Evolutionary conservation across 2,113 vertebrate genomes (phyloP).

Genomic region (Pseudopipra pipra): DNA sequence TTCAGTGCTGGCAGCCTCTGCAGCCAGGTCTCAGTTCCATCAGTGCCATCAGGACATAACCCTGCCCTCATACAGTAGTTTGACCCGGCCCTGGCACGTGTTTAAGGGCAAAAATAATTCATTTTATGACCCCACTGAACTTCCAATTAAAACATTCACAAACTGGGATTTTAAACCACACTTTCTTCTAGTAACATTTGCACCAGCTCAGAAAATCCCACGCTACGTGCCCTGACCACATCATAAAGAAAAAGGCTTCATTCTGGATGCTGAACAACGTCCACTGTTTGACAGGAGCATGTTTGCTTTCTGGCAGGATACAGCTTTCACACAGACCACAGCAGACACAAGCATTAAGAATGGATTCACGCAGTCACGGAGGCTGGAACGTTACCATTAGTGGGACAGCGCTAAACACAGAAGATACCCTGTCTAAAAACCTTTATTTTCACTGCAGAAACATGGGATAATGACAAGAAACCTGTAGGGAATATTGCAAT

Average conservation of each 20-base stretch:
- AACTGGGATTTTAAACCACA: background rate
- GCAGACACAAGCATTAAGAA: slow-evolving; percentile 5
- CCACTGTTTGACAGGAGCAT: background rate
- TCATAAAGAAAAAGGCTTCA: background rate
- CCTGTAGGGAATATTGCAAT: slow-evolving; percentile 37
- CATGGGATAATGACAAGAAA: slow-evolving; percentile 24
- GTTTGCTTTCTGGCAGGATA: slow-evolving; percentile 15
- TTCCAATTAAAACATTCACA: background rate
- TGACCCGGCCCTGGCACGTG: background rate
- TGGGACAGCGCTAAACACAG: background rate
- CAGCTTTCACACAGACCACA: background rate
- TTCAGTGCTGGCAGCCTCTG: background rate
- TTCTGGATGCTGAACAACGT: background rate
- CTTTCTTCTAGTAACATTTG: background rate
- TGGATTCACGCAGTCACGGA: background rate
- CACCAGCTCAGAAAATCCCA: background rate
- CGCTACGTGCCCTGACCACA: background rate
- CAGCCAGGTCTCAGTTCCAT: background rate
- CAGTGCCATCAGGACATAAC: background rate
- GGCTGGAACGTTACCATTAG: background rate
- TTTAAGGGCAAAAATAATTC: background rate
- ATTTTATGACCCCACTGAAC: background rate
- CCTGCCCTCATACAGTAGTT: background rate
- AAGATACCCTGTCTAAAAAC: slow-evolving; percentile 12
- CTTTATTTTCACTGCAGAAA: background rate